phyloP scores from a whole-genome alignment of 1,140 invertebrate genomes.

The Apis laboriosa region DNA sequence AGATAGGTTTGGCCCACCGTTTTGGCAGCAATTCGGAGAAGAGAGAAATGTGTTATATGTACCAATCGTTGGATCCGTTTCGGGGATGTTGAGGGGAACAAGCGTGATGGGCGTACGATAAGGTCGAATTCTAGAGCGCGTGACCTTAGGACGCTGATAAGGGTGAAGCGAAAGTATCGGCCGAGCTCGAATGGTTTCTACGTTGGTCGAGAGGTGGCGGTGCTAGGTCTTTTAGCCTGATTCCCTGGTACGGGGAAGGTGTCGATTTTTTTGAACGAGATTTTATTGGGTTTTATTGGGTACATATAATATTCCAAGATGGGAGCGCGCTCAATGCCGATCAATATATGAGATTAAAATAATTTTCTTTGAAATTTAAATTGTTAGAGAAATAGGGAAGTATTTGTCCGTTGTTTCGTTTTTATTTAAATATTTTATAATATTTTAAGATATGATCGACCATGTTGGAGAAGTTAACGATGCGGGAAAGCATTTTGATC shows the following conservation, averaged over 20 bases:
- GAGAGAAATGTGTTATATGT: not conserved
- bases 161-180: slow-evolving; percentile 38
- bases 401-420: no score
- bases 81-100: not conserved
- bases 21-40: no score
- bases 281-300: no score
- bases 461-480: not conserved
- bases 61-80: slow-evolving; percentile 39
- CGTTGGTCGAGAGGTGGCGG: slow-evolving; percentile 43
- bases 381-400: no score
- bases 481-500: no score
- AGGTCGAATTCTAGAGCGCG: slow-evolving; percentile 48
- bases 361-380: no score
- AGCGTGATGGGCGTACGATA: slow-evolving; percentile 54
- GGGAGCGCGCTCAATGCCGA: not conserved
- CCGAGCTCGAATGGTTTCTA: slow-evolving; percentile 24
- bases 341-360: not conserved
- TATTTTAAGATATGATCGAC: not conserved
- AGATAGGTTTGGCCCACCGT: not conserved
- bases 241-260: no score
- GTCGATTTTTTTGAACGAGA: no score
- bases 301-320: no score
- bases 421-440: not conserved
- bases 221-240: slow-evolving; percentile 8
- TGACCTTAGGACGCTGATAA: slow-evolving; percentile 47